Percentiles rank a stretch among this genome's conserved stretches.
These are phyloP conservation scores for Pangasius sanitwongsei DNA, from an alignment of 2,797 vertebrate species.

Conservation along the genomic window DNA sequence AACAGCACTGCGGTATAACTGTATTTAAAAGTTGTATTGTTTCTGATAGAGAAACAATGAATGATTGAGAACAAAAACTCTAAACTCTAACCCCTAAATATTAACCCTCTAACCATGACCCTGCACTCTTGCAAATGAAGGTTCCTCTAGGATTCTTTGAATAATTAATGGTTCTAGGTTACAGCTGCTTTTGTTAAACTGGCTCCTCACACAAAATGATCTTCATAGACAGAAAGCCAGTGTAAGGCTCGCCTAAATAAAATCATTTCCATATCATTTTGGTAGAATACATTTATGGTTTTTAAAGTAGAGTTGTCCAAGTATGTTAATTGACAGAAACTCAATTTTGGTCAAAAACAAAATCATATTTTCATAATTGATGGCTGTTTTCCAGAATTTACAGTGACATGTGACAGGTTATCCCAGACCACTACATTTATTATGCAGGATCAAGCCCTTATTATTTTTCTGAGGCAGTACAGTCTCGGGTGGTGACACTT, in stretches of 20 bases:
- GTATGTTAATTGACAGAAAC: neutral
- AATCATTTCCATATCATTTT: neutral
- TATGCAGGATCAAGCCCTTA: constrained; percentile 41
- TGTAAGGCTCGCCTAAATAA: neutral
- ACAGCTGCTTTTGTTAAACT: neutral
- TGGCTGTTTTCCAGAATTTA: neutral
- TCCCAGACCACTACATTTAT: constrained; percentile 15
- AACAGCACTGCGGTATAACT: neutral
- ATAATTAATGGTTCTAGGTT: neutral
- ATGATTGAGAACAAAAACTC: neutral
- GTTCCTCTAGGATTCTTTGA: neutral
- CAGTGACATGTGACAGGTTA: neutral
- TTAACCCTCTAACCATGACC: neutral
- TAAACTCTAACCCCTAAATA: neutral
- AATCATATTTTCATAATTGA: neutral
- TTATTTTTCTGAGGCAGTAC: constrained; percentile 50
- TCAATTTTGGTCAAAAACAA: neutral
- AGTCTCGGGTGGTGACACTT: constrained; percentile 31
- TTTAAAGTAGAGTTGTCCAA: neutral
- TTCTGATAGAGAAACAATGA: neutral
- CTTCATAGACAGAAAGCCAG: neutral
- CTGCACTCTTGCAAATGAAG: neutral
- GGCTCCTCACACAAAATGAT: neutral
- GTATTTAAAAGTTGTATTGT: neutral
- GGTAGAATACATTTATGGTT: neutral